A percentile compares a stretch with the other conserved stretches of the same genome.
Conservation (phyloP, 2,797 vertebrate species). For the Rousettus madagascariensis region DNA sequence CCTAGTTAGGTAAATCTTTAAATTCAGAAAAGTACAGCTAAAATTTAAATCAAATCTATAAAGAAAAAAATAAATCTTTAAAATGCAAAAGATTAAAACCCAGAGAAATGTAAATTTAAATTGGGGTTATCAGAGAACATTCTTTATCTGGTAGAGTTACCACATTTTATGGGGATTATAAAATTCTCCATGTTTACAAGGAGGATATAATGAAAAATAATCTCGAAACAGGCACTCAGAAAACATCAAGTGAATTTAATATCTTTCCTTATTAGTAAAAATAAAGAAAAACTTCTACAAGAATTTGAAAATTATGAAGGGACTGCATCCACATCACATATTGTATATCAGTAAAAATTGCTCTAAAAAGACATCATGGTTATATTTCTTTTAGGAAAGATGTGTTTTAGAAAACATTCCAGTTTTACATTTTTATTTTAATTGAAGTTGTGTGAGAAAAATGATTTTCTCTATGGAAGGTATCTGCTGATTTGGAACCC, state of each 20-base stretch:
- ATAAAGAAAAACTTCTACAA: constrained; percentile 47
- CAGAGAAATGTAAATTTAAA: constrained; percentile 72
- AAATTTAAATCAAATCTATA: constrained; percentile 64
- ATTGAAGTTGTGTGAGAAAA: constrained; percentile 17
- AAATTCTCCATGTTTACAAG: constrained; percentile 69
- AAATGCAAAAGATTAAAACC: constrained; percentile 68
- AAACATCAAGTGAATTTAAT: constrained; percentile 69
- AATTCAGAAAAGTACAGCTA: constrained; percentile 59
- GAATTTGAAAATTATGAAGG: constrained; percentile 55
- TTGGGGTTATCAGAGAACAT: constrained; percentile 73
- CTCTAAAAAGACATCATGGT: not conserved
- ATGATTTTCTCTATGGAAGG: not conserved
- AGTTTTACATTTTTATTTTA: not conserved
- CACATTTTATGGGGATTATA: constrained; percentile 72
- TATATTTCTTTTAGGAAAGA: not conserved
- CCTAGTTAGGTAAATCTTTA: constrained; percentile 44
- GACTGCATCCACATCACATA: not conserved
- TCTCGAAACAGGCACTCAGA: constrained; percentile 53
- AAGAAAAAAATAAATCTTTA: constrained; percentile 62
- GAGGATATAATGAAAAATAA: constrained; percentile 69
- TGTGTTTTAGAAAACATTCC: constrained; percentile 18
- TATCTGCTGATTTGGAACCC: not conserved
- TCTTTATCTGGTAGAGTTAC: constrained; percentile 65
- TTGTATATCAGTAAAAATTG: constrained; percentile 46
- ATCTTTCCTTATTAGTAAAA: constrained; percentile 54